Evolutionary conservation across 2,797 vertebrate species (phyloP), one percentile per base, ranked within the genome.

Genomic region (Antennarius maculatus): DNA sequence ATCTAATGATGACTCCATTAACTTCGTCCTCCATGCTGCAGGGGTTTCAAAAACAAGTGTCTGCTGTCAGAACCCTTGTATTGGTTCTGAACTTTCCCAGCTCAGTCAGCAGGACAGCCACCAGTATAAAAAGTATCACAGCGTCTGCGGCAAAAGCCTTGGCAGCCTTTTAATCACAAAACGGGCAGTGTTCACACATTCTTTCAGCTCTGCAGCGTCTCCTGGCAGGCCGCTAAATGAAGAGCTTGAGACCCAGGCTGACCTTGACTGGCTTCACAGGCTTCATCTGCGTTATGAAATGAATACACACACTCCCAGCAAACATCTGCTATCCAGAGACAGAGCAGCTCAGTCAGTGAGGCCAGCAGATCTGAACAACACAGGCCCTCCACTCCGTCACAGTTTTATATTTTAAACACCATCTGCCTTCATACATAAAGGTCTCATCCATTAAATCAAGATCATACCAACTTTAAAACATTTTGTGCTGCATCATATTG

Each of bases 141-240:
- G 82, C 55, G 55, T 80, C 68, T 12, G 52, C 77, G 76, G 85
- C 56, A 68, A 80, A 80, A 86, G 72, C 69, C 70, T 6, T 72
- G 83, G 69, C 73, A 81, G 82, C 69, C 81, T 88, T 81, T 86
- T 85, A 88, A 89, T 88, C 85, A 87, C 83, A 84, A 87, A 85
- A 77, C 76, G 79, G 80, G 82, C 80, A 79, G 82, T 60, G 77
- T 84, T 90, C 84, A 88, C 82, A 89, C 88, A 89, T 92, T 91
- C 84, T 91, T 89, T 80, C 63, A 83, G 77, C 81, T 77, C 61
- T 69, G 77, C 79, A 86, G 71, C 76, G 69, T 90, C 87, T 90
- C 88, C 90, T 84, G 85, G 89, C 82, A 88, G 78, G 69, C 76
- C 77, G 72, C 74, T 89, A 83, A 89, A 88, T 81, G 87, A 90